These are phyloP conservation scores for Pterocles burchelli DNA, from an alignment of 2,113 vertebrate genomes.

Conservation along the genomic window DNA sequence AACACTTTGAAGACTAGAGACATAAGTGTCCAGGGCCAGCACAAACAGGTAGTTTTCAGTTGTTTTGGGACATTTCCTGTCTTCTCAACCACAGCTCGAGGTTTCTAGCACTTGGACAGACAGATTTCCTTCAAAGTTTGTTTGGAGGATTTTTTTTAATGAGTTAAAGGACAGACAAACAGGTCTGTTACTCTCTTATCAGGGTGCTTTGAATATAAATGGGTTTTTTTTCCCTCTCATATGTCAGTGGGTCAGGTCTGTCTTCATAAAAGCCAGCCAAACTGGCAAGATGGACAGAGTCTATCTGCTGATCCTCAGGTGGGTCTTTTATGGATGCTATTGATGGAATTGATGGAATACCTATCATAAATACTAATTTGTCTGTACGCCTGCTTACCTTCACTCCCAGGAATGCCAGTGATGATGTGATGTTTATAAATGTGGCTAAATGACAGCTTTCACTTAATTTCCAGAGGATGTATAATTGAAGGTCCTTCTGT, in stretches of 20 bases:
- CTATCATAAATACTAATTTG: not conserved
- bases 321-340: not conserved
- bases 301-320: not conserved
- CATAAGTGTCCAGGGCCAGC: not conserved
- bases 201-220: not conserved
- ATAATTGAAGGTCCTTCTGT: not conserved
- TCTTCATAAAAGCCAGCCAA: not conserved
- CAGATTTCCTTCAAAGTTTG: not conserved
- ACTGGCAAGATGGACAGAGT: not conserved
- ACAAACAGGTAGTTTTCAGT: not conserved
- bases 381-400: not conserved
- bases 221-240: fast-evolving
- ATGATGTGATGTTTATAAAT: not conserved
- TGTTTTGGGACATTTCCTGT: not conserved
- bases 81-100: not conserved
- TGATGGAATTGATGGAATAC: not conserved
- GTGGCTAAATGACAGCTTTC: not conserved
- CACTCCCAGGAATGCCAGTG: not conserved
- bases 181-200: not conserved
- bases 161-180: not conserved
- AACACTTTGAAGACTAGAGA: not conserved
- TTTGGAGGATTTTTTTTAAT: not conserved
- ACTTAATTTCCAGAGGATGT: not conserved
- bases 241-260: not conserved
- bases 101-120: not conserved